These are phyloP conservation scores for Drosophila burlai DNA, from an alignment of 1,140 invertebrate genomes.

Conservation along the genomic window DNA sequence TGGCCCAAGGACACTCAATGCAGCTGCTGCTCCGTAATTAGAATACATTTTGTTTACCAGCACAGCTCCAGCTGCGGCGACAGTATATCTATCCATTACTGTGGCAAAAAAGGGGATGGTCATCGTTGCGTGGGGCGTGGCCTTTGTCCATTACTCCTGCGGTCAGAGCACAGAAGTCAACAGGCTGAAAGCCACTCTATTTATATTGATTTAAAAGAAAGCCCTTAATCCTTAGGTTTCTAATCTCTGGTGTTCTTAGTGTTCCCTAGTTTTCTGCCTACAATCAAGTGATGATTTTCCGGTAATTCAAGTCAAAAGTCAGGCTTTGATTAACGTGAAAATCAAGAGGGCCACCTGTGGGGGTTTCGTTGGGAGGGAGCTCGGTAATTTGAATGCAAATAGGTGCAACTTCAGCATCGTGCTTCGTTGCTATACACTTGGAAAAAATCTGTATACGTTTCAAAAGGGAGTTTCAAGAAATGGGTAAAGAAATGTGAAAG, in stretches of 20 bases:
- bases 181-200: constrained; percentile 1
- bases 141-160: background rate
- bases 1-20: constrained; percentile 31
- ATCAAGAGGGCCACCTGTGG: background rate
- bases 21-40: constrained; percentile 35
- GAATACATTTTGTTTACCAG: constrained; percentile 50
- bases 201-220: background rate
- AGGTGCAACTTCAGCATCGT: constrained; percentile 3
- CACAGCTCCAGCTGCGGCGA: constrained; percentile 31
- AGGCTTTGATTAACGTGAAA: constrained; percentile 18
- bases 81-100: constrained; percentile 19
- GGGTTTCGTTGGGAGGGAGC: background rate
- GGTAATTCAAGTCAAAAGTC: background rate
- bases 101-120: background rate
- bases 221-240: background rate
- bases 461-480: background rate
- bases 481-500: background rate
- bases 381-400: constrained; percentile 9
- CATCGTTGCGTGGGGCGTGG: background rate
- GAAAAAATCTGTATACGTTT: background rate
- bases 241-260: background rate
- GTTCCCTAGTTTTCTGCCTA: background rate
- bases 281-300: background rate
- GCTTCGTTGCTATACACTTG: constrained; percentile 5
- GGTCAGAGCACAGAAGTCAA: constrained; percentile 1